Base-by-base conservation (phyloP, 2,797 vertebrate genomes). In the Danio albolineatus region DNA sequence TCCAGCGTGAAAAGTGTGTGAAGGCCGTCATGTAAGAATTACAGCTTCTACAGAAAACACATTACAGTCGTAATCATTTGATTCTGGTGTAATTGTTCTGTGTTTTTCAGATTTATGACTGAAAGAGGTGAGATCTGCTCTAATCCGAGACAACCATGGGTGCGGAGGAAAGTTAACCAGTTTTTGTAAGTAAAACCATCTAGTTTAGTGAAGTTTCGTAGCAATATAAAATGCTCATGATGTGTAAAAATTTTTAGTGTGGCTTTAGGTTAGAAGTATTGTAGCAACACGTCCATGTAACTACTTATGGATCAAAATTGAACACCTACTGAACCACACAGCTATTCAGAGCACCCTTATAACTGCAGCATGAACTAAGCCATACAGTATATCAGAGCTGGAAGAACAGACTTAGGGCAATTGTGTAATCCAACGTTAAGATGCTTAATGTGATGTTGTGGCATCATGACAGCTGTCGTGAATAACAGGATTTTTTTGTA, bases 11-110 rank as follows among this genome's bases (percentile, higher is more conserved):
- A 0, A 19, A 13, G 0, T 94, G 93, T 38, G 46, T 92, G 48
- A 6, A 0, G 0, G 93, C 93, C 0, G 69, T 91, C 76, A 86
- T 94, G 93, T 94, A 84, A 92, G 93, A 81, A 7, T 4, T 38
- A 10, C 1, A 14, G n/a, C 17, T 60, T 28, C 28, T 28, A 28
- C 28, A 28, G 28, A 28, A 28, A 28, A 28, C 28, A 28, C 6
- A 2, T 13, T 0, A 54, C 8, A 17, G 5, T 10, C 13, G 14
- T 51, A 4, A 51, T 4, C 13, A 6, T 49, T 46, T 49, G 44
- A 49, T 49, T 7, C 28, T 28, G 28, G 28, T 28, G 28, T 3
- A 67, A 16, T 3, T 48, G 67, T 36, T 67, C 19, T 49, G 7
- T 19, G 8, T n/a, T 21, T 4, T 46, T 17, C 84, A 87, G 88